These are phyloP conservation scores for Pyxicephalus adspersus DNA, from an alignment of 2,113 vertebrate genomes.

Conservation along the genomic window DNA sequence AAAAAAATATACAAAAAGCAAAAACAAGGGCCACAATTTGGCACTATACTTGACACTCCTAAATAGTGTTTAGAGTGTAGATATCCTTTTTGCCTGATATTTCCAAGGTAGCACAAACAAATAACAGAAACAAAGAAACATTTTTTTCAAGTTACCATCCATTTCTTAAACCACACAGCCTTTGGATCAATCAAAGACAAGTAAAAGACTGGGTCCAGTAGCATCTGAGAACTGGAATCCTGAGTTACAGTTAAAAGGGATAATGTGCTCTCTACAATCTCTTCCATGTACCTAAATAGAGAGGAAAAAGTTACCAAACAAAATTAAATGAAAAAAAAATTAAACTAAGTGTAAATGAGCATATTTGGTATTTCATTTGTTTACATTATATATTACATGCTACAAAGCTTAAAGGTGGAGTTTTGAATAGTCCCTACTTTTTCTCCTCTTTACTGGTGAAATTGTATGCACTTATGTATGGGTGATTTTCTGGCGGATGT, in stretches of 20 bases:
- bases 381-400: too few species aligned
- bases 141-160: conserved; percentile 83
- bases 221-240: conserved; percentile 71
- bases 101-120: neutral
- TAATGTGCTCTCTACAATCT: conserved; percentile 92
- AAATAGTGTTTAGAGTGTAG: too few species aligned
- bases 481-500: neutral
- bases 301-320: neutral
- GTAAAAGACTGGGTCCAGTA: conserved; percentile 83
- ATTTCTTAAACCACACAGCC: conserved; percentile 95
- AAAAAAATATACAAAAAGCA: neutral
- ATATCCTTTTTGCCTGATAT: neutral
- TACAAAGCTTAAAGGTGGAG: too few species aligned
- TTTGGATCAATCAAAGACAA: conserved; percentile 87
- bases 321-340: too few species aligned
- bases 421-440: too few species aligned
- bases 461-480: neutral
- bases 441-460: neutral
- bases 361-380: neutral
- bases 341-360: too few species aligned
- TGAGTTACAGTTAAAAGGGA: conserved; percentile 80
- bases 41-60: neutral
- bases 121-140: neutral
- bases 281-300: conserved; percentile 91
- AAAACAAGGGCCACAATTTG: neutral